Base-by-base conservation (phyloP, 2,113 vertebrate genomes). In the Arizona elegans region DNA sequence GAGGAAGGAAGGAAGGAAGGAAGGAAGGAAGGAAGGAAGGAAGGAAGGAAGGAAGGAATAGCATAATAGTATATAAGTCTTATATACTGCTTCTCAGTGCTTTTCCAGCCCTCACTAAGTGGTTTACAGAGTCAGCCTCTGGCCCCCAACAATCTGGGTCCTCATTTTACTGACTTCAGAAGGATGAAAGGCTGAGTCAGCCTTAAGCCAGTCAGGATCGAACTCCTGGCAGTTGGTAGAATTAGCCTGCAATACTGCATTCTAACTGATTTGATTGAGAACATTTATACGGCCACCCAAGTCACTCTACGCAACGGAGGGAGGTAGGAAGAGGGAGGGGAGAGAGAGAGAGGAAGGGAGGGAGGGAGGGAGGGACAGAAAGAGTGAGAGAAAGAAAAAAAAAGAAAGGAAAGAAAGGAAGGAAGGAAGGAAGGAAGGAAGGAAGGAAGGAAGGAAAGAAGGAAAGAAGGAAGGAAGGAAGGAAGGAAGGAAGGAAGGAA, bases 371-470 rank as follows among this genome's bases (percentile, higher is more conserved):
- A 23, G 1, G 5, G 21, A 59, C 1, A 0, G 17, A 21, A 56
- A 21, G 55, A 19, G 2, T 43, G 1, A 19, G 17, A 19, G 17
- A 6, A 23, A 58, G 21, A 5, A 8, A 58, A 2, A 1, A 58
- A 23, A 3, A 2, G 1, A 7, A 58, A 21, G 1, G 56, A 3
- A 8, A 3, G 2, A 8, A 0, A 8, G 8, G 23, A 3, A 1
- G 8, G 2, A 9, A 1, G 54, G 3, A 5, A 17, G 21, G 7
- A 3, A 23, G 8, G 8, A 24, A 24, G 5, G 2, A 24, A 9
- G 58, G 8, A 10, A 26, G 8, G 8, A 26, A 29, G 59, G 0
- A 29, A 62, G 5, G 2, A 24, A 9, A 23, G 8, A 10, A 26
- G 8, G 8, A 26, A 29, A 26, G 0, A 29, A 62, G 24, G 10